Conservation (phyloP, 2,888 invertebrate genomes). For the Parnassius glacialis region DNA sequence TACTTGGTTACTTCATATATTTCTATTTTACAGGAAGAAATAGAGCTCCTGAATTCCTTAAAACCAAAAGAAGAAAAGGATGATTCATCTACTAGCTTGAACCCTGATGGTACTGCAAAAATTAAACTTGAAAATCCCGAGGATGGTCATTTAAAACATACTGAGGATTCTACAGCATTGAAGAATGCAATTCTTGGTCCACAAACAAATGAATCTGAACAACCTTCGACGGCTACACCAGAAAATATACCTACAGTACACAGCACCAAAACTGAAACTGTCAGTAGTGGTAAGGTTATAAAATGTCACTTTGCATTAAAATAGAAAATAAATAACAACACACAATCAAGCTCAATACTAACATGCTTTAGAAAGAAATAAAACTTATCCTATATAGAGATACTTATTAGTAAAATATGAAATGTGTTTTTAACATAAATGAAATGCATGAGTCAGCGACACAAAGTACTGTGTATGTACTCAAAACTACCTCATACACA, state of each 20-base stretch:
- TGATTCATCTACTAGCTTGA: constrained; percentile 39
- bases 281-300: constrained; percentile 52
- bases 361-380: no score
- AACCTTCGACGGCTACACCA: constrained; percentile 43
- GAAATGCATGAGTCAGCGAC: no score
- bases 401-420: no score
- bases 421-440: no score
- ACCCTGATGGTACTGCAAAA: constrained; percentile 45
- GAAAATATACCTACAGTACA: constrained; percentile 55
- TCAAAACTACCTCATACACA: no score
- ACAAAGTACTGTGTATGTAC: no score
- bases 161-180: constrained; percentile 71
- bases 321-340: no score
- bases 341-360: no score
- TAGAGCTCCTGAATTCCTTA: constrained; percentile 85
- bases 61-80: constrained; percentile 84
- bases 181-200: constrained; percentile 72
- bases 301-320: background rate
- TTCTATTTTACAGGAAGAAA: constrained; percentile 81
- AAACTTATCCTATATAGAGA: no score
- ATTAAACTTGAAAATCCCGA: constrained; percentile 56
- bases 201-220: constrained; percentile 55
- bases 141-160: constrained; percentile 62
- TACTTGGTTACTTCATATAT: background rate
- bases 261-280: constrained; percentile 59